Base-by-base conservation (phyloP, 2,888 invertebrate species). In the Apodemia mormo region DNA sequence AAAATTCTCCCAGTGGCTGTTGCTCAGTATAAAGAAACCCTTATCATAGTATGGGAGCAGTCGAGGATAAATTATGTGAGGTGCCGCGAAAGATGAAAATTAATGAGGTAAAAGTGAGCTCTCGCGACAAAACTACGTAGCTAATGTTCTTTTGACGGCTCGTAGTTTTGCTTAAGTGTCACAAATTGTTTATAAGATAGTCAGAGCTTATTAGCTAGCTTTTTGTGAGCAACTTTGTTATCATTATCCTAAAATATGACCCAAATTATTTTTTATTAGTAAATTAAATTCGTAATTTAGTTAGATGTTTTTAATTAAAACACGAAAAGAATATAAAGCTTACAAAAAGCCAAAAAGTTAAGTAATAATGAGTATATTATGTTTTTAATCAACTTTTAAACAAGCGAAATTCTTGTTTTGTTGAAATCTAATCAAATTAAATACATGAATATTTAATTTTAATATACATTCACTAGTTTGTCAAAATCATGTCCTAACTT, bases 21-120 rank as follows among this genome's bases (percentile, higher is more conserved):
- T 80, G 83, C 79, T 84, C 84, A 84, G 83, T 85, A 86, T 85
- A 86, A 85, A 85, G 82, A 81, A 80, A 83, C 85, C 85, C 89
- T 93, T 93, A 93, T 93, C 92, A 82, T 82, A 85, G 89, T 89
- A 88, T 89, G 89, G 87, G 87, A 85, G 89, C 92, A 85, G 85
- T 93, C 89, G 85, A 90, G 87, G 84, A 90, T 89, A 88, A 93
- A 90, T 92, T 92, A 93, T 92, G 92, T 87, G 86, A 85, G 86
- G 86, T 87, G 77, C 78, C 84, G 83, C 83, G 85, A 87, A 87
- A 92, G 92, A 92, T 92, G 92, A 92, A 92, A 93, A 93, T 92
- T 93, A 93, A 93, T 92, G 93, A 93, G 88, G 84, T 88, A 90
- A 89, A 88, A 91, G 85, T 85, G 89, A 88, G 86, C 84, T 80